Evolutionary conservation across 2,113 vertebrate genomes (phyloP), one percentile per base, ranked within the genome.

Genomic region (Coturnix japonica): DNA sequence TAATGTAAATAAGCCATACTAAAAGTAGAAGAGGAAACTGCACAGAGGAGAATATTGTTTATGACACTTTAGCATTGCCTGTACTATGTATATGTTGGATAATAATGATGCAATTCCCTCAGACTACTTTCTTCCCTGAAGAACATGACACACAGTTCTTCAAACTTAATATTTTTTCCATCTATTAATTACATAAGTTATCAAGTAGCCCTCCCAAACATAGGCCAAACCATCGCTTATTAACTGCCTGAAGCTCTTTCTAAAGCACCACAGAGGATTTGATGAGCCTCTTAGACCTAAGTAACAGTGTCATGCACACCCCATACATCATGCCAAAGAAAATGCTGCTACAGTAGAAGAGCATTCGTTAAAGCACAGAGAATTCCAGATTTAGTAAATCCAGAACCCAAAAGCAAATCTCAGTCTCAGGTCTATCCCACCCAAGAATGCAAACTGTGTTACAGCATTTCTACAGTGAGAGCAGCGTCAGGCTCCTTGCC

Each of bases 141-240:
- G 43, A 74, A 74, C 16, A 6, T 9, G 76, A 70, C 16, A 37
- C 57, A 31, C 51, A 7, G 46, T 89, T 91, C 82, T 78, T 63
- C 20, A 73, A 76, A 35, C 85, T 73, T 44, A 17, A 74, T 28
- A 65, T 67, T 91, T 83, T 90, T 94, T 85, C 57, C 72, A 79
- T 49, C 2, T 31, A 82, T 31, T 82, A 79, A 91, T 80, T 90
- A 95, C 56, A 5, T 31, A 71, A 79, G 31, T 72, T 65, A 64
- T 87, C 44, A 19, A 77, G 53, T 60, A 94, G 53, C 22, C 60
- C 63, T 61, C 49, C 59, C 43, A 73, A 35, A 54, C 6, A 6
- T 3, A 53, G 69, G 53, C 75, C 92, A 92, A 89, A 25, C 19
- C 64, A 51, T 30, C 90, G 69, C 70, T 95, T 72, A 61, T 75